Evolutionary conservation across 2,888 invertebrate species (phyloP), one percentile per base, ranked within the genome.

Genomic region (Eudasyphora cyanicolor): DNA sequence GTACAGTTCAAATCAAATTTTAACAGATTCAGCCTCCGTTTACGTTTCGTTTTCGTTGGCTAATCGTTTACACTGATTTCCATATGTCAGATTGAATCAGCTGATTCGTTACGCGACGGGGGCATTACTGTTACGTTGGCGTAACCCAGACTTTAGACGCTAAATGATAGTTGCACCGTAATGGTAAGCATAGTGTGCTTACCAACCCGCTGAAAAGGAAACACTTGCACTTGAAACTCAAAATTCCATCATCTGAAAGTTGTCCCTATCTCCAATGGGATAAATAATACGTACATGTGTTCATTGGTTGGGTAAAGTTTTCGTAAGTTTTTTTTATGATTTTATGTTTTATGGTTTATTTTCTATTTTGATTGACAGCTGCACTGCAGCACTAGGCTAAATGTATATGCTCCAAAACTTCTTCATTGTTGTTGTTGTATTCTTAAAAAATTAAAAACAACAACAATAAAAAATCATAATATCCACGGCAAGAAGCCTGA

Each of bases 341-440:
- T 76, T 79, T 64, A 64, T 38, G 35, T 77, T 78, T 73, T 75
- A 67, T 79, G 76, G 78, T 84, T 82, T 78, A 76, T 84, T 79
- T 84, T 73, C 75, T 81, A 69, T 19, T 84, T 84, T 84, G 84
- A 84, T 84, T 84, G 84, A 84, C 84, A 84, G 84, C 81, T 84
- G 84, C 84, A 76, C 84, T 79, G 78, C 73, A 81, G 84, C n/a
- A n/a, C 67, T 81, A 81, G 78, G 76, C 78, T 81, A 60, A 75
- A 81, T 84, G 78, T 84, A 78, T 81, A 81, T 81, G 45, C 49
- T 42, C 67, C 67, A 67, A 24, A 67, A 67, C 38, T 42, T 12
- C 14, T 42, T 12, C 12, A 12, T 67, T 42, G 67, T 24, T 60
- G 27, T 60, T 67, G 38, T 21, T 35, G 82, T 24, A 42, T 71